These are phyloP conservation scores for Dissostichus mawsoni DNA, from an alignment of 2,113 vertebrate genomes.

Conservation along the genomic window DNA sequence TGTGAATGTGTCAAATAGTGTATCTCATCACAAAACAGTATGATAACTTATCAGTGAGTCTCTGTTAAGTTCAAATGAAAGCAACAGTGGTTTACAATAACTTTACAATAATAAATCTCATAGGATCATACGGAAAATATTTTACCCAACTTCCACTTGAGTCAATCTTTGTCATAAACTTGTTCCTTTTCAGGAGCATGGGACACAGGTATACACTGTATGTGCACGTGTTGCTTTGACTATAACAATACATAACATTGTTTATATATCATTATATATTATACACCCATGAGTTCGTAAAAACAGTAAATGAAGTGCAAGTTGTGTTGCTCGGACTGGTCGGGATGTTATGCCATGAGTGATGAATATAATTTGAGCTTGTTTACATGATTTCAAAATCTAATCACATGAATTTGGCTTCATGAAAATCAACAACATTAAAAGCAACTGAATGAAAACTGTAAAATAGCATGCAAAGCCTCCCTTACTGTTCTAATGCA, in stretches of 20 bases:
- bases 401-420: slow-evolving; percentile 14
- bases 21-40: background rate
- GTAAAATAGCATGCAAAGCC: background rate
- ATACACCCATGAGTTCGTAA: too few species aligned
- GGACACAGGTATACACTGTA: background rate
- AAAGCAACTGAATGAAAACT: slow-evolving; percentile 6
- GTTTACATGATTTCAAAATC: background rate
- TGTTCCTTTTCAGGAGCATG: background rate
- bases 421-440: background rate
- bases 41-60: background rate
- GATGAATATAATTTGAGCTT: background rate
- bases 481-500: background rate
- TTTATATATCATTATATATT: too few species aligned
- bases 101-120: background rate
- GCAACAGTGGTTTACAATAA: background rate
- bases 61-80: background rate
- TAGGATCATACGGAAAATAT: background rate
- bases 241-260: background rate
- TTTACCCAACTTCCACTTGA: background rate
- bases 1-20: background rate
- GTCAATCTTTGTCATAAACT: background rate
- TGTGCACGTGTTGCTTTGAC: background rate
- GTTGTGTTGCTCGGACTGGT: background rate
- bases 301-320: background rate
- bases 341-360: background rate